Evolutionary conservation across 2,797 vertebrate species (phyloP).

Genomic region (Tadarida brasiliensis): DNA sequence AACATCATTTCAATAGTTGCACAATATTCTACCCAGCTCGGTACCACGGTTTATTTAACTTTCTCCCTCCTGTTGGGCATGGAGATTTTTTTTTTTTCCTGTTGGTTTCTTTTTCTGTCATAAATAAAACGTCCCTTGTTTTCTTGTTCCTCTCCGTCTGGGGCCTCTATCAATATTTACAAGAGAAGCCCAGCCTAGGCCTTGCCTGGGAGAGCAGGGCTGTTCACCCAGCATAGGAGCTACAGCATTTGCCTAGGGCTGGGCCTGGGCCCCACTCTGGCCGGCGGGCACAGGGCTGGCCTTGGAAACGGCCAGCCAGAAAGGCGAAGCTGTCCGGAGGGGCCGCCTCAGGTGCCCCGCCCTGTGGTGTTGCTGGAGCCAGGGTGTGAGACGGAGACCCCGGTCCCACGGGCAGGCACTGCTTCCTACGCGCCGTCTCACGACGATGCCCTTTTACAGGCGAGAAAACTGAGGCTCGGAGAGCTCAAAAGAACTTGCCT

Average conservation of each 20-base stretch:
- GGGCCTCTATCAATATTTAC: constrained; percentile 69
- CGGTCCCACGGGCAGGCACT: fast-evolving
- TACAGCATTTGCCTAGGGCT: not conserved
- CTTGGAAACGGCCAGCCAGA: not conserved
- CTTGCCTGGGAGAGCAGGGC: not conserved
- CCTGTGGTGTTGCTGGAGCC: not conserved
- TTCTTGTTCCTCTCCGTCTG: constrained; percentile 33
- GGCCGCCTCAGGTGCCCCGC: not conserved
- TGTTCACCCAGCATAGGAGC: not conserved
- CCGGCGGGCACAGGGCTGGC: not conserved
- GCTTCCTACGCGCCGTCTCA: fast-evolving
- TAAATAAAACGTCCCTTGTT: constrained; percentile 78
- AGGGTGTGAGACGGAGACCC: not conserved
- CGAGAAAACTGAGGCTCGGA: not conserved
- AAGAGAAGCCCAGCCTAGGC: not conserved
- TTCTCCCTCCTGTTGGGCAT: not conserved
- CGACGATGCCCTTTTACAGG: not conserved
- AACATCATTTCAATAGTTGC: constrained; percentile 69
- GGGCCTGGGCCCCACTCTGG: not conserved
- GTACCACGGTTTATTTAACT: constrained; percentile 68
- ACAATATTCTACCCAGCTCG: not conserved
- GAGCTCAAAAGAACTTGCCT: not conserved
- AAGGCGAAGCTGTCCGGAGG: no score
- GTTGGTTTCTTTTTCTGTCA: constrained; percentile 42
- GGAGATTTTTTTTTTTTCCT: constrained; percentile 2